These are phyloP conservation scores for Spermophilus dauricus DNA, from an alignment of 2,113 vertebrate species.

Conservation along the genomic window DNA sequence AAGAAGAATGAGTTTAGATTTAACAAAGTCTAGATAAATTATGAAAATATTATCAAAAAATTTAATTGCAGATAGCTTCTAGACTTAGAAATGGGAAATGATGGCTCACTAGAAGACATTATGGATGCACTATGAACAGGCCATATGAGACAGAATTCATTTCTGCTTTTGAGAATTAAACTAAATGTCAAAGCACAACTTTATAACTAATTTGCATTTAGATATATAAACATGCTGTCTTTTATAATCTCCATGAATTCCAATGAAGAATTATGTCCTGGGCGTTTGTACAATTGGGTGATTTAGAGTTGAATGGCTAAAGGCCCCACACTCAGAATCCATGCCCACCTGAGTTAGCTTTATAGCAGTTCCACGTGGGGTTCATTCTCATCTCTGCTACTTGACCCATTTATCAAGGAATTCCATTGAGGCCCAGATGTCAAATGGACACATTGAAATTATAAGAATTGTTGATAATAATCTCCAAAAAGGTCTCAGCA, in stretches of 20 bases:
- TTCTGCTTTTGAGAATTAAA: slow-evolving; percentile 45
- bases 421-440: neutral
- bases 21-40: neutral
- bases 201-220: neutral
- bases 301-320: neutral
- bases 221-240: neutral
- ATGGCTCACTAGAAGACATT: neutral
- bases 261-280: neutral
- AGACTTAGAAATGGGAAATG: neutral
- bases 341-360: neutral
- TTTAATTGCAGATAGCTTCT: neutral
- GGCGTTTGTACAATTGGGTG: neutral
- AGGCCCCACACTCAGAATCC: neutral
- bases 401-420: neutral
- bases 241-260: slow-evolving; percentile 24
- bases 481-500: neutral
- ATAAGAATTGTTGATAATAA: neutral
- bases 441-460: neutral
- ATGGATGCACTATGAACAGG: neutral
- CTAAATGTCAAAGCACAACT: neutral
- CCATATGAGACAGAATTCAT: neutral
- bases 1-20: slow-evolving; percentile 18
- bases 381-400: neutral
- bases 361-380: neutral
- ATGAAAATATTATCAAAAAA: neutral